phyloP scores from a whole-genome alignment of 1,140 invertebrate genomes.

The Spodoptera litura region DNA sequence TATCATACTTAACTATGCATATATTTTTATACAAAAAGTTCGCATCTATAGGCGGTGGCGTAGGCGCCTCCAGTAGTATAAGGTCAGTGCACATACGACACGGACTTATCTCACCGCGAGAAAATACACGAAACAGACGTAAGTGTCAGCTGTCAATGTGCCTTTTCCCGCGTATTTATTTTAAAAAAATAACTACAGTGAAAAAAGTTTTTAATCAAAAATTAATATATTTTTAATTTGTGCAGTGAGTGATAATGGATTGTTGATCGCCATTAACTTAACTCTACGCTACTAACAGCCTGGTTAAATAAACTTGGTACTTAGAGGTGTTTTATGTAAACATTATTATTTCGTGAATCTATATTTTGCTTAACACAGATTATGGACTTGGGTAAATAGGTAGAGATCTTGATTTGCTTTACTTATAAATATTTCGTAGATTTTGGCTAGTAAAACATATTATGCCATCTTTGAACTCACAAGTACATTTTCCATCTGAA shows the following conservation, averaged over 20 bases:
- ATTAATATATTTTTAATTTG: not conserved
- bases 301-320: not conserved
- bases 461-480: too few species aligned
- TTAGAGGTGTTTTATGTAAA: slow-evolving; percentile 3
- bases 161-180: not conserved
- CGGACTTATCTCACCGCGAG: slow-evolving; percentile 69
- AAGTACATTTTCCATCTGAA: too few species aligned
- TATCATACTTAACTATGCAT: not conserved
- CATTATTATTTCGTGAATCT: not conserved
- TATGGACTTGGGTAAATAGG: too few species aligned
- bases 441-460: too few species aligned
- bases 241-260: slow-evolving; percentile 30
- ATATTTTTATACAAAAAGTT: slow-evolving; percentile 14
- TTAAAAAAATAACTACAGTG: slow-evolving; percentile 18
- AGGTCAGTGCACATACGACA: slow-evolving; percentile 59
- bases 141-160: slow-evolving; percentile 59
- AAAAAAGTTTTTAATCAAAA: slow-evolving; percentile 2
- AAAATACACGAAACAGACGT: slow-evolving; percentile 72
- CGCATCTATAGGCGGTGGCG: slow-evolving; percentile 53
- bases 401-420: too few species aligned
- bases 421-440: too few species aligned
- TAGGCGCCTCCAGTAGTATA: slow-evolving; percentile 75
- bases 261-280: not conserved
- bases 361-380: too few species aligned
- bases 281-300: not conserved